Evolutionary conservation across 2,888 invertebrate genomes (phyloP).

Genomic region (Nomada fabriciana): DNA sequence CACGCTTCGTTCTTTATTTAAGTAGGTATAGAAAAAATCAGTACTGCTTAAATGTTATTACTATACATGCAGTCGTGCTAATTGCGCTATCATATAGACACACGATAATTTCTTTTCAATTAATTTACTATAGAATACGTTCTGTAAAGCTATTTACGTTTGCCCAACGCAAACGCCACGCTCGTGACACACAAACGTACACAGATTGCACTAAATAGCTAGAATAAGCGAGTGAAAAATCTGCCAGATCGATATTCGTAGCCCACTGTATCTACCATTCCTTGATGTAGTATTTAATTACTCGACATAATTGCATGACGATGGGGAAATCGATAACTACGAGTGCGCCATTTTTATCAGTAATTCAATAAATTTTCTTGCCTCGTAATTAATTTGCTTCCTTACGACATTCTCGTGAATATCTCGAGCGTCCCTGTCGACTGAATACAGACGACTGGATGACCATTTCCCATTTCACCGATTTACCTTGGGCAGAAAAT

Average conservation of each 20-base stretch:
- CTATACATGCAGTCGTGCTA: not conserved
- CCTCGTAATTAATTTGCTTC: constrained; percentile 50
- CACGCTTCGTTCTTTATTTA: not conserved
- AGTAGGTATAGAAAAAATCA: not conserved
- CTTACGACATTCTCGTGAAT: constrained; percentile 3
- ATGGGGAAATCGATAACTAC: constrained; percentile 10
- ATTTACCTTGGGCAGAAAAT: not conserved
- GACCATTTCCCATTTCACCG: constrained; percentile 16
- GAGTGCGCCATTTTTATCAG: constrained; percentile 12
- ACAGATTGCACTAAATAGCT: not conserved
- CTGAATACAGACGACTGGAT: not conserved
- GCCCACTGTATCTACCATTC: too few relatives aligned
- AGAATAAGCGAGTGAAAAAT: constrained; percentile 5
- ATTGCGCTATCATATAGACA: not conserved
- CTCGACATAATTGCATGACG: constrained; percentile 31
- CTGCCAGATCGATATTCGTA: not conserved
- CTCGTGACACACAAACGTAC: not conserved
- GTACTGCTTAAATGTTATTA: not conserved
- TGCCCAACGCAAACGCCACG: too few relatives aligned
- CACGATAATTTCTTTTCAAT: not conserved
- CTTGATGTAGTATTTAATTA: constrained; percentile 28
- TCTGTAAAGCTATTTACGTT: not conserved
- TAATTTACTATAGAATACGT: not conserved
- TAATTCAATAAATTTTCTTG: constrained; percentile 25
- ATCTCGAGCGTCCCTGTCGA: constrained; percentile 12